Conservation (phyloP, 2,888 invertebrate species). For the Agonopterix arenella region DNA sequence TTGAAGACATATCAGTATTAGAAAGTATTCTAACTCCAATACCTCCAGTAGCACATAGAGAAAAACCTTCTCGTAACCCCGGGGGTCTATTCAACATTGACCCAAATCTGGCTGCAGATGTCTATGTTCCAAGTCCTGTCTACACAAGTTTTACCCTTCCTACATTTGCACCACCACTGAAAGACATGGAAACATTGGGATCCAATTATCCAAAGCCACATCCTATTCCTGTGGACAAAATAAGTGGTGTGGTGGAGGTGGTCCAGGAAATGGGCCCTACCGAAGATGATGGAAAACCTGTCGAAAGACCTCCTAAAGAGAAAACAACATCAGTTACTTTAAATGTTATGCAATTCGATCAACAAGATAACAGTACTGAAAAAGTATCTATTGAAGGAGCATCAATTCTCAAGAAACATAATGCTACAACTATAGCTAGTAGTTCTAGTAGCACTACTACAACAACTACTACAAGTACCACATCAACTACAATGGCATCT, state of each 20-base stretch:
- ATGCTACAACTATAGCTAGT: conserved; percentile 20
- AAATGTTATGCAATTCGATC: conserved; percentile 54
- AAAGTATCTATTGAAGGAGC: conserved; percentile 60
- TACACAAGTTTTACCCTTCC: conserved; percentile 84
- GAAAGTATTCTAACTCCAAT: conserved; percentile 62
- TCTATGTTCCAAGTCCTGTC: conserved; percentile 63
- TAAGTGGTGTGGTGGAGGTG: conserved; percentile 63
- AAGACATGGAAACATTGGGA: conserved; percentile 79
- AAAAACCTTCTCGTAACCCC: conserved; percentile 45
- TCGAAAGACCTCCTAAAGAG: conserved; percentile 66
- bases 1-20: conserved; percentile 63
- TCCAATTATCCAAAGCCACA: conserved; percentile 79
- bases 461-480: conserved; percentile 11
- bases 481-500: conserved; percentile 10
- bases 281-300: conserved; percentile 57
- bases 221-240: conserved; percentile 82
- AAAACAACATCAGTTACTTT: conserved; percentile 61
- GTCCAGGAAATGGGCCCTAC: conserved; percentile 28
- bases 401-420: conserved; percentile 63
- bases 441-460: conserved; percentile 17
- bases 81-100: conserved; percentile 43
- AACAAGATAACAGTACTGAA: conserved; percentile 53
- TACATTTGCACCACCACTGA: conserved; percentile 76
- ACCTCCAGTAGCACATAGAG: conserved; percentile 36
- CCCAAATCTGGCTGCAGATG: conserved; percentile 47